These are phyloP conservation scores for Mesocentrotus franciscanus DNA, from an alignment of 53 echinoderm and acorn worm genomes.

Conservation along the genomic window DNA sequence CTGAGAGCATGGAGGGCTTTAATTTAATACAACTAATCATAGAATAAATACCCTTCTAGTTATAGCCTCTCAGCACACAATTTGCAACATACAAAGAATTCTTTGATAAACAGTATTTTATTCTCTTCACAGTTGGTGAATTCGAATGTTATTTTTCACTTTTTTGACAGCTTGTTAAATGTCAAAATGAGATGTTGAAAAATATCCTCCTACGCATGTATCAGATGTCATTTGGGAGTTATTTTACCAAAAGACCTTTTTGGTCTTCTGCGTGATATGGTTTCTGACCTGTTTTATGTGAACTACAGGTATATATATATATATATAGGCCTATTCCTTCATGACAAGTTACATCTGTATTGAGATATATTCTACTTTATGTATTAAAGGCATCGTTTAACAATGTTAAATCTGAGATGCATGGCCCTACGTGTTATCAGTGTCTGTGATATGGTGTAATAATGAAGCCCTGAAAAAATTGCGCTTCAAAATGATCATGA, in stretches of 20 bases:
- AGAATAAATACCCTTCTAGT: too few species aligned
- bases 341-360: too few species aligned
- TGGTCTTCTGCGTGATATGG: neutral
- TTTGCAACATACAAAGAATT: neutral
- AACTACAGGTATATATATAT: neutral
- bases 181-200: neutral
- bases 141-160: conserved; percentile 14
- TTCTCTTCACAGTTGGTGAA: neutral
- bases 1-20: too few species aligned
- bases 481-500: too few species aligned
- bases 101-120: neutral
- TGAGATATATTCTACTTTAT: too few species aligned
- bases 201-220: conserved; percentile 34
- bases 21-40: too few species aligned
- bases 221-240: neutral
- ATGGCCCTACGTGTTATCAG: too few species aligned
- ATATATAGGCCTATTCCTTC: neutral
- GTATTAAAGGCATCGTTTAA: too few species aligned
- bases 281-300: neutral
- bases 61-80: too few species aligned
- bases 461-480: too few species aligned
- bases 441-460: too few species aligned
- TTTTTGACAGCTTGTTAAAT: conserved; percentile 43
- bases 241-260: neutral
- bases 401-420: too few species aligned